phyloP scores from a whole-genome alignment of 2,888 invertebrate species.

The Clanis bilineata region DNA sequence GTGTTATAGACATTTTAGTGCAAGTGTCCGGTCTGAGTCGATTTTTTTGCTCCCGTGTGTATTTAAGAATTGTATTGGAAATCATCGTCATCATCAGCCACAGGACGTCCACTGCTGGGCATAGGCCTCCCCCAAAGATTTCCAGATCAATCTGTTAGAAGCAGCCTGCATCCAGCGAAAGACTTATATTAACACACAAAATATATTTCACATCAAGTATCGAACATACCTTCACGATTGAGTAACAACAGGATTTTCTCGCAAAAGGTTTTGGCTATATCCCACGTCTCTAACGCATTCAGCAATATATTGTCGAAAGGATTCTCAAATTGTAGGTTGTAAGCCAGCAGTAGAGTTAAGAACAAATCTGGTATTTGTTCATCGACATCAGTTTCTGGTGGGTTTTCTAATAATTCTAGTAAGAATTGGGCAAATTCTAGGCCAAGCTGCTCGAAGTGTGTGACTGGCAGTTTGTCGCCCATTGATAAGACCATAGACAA shows the following conservation, averaged over 20 bases:
- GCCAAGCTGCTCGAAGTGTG: conserved; percentile 94
- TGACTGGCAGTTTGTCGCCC: conserved; percentile 94
- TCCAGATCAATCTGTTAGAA: too few species aligned
- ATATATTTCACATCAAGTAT: neutral
- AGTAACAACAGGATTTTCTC: conserved; percentile 93
- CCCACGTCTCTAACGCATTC: conserved; percentile 85
- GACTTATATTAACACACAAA: too few species aligned
- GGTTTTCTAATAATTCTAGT: conserved; percentile 90
- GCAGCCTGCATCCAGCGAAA: too few species aligned
- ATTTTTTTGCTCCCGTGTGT: too few species aligned
- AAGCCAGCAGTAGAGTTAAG: conserved; percentile 91
- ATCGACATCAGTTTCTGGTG: conserved; percentile 90
- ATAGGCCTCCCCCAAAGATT: too few species aligned
- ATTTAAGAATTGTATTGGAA: too few species aligned
- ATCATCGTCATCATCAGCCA: too few species aligned
- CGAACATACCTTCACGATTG: conserved; percentile 91
- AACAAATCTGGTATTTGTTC: conserved; percentile 93
- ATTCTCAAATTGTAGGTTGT: conserved; percentile 92
- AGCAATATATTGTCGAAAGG: conserved; percentile 87
- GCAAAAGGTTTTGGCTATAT: conserved; percentile 92
- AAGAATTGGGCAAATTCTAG: conserved; percentile 90
- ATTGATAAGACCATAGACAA: conserved; percentile 95
- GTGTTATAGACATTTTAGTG: too few species aligned
- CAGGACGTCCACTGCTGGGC: too few species aligned
- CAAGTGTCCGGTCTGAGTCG: too few species aligned